Percentiles rank a stretch among this genome's conserved stretches.
phyloP scores from a whole-genome alignment of 2,113 vertebrate species.

The Pterocles orientalis region DNA sequence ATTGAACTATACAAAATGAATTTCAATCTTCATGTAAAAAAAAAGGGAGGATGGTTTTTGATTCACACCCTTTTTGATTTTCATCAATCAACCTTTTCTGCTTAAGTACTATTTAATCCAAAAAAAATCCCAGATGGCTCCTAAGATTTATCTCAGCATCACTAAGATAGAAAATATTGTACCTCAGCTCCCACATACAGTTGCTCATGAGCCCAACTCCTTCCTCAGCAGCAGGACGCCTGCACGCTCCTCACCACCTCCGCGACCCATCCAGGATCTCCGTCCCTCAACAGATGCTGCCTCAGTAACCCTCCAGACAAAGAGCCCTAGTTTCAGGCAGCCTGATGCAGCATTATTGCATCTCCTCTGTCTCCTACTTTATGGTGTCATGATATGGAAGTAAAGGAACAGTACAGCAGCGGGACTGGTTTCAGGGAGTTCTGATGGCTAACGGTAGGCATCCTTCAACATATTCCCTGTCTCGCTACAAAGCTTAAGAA shows the following conservation, averaged over 20 bases:
- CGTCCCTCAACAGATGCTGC: neutral
- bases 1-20: slow-evolving; percentile 8
- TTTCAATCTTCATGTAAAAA: neutral
- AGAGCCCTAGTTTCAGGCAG: neutral
- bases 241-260: neutral
- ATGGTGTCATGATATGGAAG: neutral
- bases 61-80: slow-evolving; percentile 29
- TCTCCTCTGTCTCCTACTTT: neutral
- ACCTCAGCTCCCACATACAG: neutral
- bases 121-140: slow-evolving; percentile 22
- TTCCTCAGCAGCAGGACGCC: neutral
- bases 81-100: slow-evolving; percentile 52
- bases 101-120: slow-evolving; percentile 39
- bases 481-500: neutral
- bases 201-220: neutral
- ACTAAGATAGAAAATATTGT: neutral
- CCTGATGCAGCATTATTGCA: neutral
- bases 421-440: slow-evolving; percentile 15
- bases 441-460: neutral
- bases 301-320: slow-evolving; percentile 19
- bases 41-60: neutral
- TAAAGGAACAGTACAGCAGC: slow-evolving; percentile 4
- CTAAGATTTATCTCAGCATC: neutral
- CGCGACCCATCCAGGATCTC: neutral
- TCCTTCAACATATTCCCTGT: neutral